Evolutionary conservation across 2,888 invertebrate genomes (phyloP).

Genomic region (Microctonus aethiopoides): DNA sequence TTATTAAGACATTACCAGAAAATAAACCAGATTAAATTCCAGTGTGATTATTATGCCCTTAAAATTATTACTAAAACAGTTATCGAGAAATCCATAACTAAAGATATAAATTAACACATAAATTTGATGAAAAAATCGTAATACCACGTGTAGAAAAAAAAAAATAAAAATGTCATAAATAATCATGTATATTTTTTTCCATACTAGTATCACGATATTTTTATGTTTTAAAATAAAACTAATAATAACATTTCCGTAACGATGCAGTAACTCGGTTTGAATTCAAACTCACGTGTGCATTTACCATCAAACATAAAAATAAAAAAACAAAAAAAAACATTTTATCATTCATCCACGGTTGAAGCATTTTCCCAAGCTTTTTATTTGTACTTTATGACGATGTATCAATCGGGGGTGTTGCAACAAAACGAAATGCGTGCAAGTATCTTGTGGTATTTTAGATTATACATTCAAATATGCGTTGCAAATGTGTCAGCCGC

Average conservation of each 20-base stretch:
- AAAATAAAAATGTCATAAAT: constrained; percentile 21
- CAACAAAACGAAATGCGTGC: no score
- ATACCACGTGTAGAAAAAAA: background rate
- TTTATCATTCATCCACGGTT: background rate
- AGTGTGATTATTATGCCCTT: no score
- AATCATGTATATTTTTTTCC: background rate
- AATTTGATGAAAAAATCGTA: no score
- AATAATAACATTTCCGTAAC: background rate
- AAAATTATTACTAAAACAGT: no score
- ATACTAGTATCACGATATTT: background rate
- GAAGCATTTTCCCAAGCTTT: background rate
- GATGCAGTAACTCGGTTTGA: background rate
- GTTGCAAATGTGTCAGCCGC: constrained; percentile 34
- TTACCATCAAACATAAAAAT: background rate
- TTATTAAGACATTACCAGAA: no score
- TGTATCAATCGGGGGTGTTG: constrained; percentile 28
- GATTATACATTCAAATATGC: constrained; percentile 37
- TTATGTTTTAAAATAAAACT: background rate
- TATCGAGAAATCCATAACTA: no score
- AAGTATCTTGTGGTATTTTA: constrained; percentile 27
- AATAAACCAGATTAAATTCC: no score
- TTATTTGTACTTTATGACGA: background rate
- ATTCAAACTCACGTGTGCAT: background rate
- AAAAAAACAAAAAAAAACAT: background rate
- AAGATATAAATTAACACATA: no score